Evolutionary conservation across 2,113 vertebrate species (phyloP), one percentile per base, ranked within the genome.

Genomic region (Meles meles): DNA sequence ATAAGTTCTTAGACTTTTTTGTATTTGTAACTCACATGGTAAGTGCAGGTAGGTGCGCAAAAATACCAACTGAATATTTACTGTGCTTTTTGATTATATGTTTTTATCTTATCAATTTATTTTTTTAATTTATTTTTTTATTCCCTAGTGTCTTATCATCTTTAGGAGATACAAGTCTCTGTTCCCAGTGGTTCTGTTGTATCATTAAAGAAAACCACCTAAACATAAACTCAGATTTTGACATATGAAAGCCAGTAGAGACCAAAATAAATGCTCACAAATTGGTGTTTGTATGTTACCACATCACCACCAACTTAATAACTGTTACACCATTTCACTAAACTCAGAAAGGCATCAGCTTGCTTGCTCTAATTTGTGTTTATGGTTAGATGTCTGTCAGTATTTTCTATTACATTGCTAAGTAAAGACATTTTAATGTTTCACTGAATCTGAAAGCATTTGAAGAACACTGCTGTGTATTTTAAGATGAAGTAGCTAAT

Each of bases 21-120:
- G 29, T 88, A 42, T 61, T 76, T 79, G 14, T 97, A 91, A 88
- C 47, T 94, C 69, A 93, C 65, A 67, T 29, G 76, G 29, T 20
- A 94, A 76, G 39, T 81, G 20, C 15, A 81, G 18, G 15, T 14
- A 85, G 29, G 29, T 55, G 20, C 20, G 15, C 17, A 34, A 44
- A 61, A 80, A 80, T 37, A 80, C 61, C 39, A 57, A 55, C 1
- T 52, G n/a, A 84, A 47, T 67, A 77, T 8, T 76, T 7, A 87
- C 61, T 31, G 44, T 55, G 10, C 5, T 42, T 96, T 92, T 29
- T 77, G 74, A 74, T 34, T 20, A 37, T 2, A 86, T 34, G 42
- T 88, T 14, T 76, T 92, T 52, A 55, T 96, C 34, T 37, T n/a
- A 85, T 9, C 34, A 27, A 11, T 67, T 87, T 65, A 12, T 14